These are phyloP conservation scores for Nematopogon swammerdamellus DNA, from an alignment of 2,888 invertebrate species.

Conservation along the genomic window DNA sequence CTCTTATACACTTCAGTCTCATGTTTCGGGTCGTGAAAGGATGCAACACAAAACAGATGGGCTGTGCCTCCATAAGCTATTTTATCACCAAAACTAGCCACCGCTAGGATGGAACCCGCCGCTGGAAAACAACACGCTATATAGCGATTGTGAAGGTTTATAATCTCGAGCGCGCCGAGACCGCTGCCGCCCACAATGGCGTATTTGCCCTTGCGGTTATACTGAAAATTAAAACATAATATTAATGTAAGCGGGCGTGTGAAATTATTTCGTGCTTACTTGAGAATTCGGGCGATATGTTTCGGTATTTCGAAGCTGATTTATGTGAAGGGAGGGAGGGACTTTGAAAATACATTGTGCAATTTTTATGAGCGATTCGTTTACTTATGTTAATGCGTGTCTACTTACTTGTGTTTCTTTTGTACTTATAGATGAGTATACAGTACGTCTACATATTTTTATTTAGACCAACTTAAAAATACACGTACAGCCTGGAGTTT, in stretches of 20 bases:
- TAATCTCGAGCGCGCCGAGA: conserved; percentile 39
- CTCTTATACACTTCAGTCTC: conserved; percentile 24
- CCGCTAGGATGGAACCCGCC: conserved; percentile 27
- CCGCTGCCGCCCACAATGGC: conserved; percentile 45
- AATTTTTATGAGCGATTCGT: too few species aligned
- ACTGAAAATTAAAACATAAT: conserved; percentile 20
- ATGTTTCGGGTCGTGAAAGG: conserved; percentile 42
- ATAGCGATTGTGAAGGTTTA: conserved; percentile 40
- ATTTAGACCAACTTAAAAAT: too few species aligned
- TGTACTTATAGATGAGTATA: too few species aligned
- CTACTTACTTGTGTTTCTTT: too few species aligned
- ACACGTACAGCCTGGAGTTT: too few species aligned
- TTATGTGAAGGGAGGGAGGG: too few species aligned
- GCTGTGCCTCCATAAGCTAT: conserved; percentile 44
- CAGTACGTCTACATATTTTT: too few species aligned
- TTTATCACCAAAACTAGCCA: conserved; percentile 32
- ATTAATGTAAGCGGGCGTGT: not conserved
- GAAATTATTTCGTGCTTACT: too few species aligned
- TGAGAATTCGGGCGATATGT: too few species aligned
- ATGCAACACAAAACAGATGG: conserved; percentile 33
- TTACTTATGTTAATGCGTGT: too few species aligned
- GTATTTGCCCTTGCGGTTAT: conserved; percentile 46
- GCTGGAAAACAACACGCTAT: conserved; percentile 17
- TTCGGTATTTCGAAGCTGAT: too few species aligned
- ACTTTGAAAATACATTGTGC: too few species aligned